Percentiles rank a stretch among this genome's conserved stretches.
phyloP scores from a whole-genome alignment of 2,113 vertebrate species.

The Rhinogobius similis region DNA sequence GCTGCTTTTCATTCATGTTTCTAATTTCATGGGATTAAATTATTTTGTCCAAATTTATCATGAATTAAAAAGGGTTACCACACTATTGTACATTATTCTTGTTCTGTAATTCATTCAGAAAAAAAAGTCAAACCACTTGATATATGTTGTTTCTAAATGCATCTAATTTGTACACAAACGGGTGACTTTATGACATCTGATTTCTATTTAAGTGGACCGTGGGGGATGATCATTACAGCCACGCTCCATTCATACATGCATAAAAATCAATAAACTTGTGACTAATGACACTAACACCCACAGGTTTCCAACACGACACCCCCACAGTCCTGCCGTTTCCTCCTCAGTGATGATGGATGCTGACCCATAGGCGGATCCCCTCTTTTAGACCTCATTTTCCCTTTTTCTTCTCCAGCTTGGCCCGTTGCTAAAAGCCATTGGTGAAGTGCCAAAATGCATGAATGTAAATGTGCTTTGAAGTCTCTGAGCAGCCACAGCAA shows the following conservation, averaged over 20 bases:
- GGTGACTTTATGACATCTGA: slow-evolving; percentile 15
- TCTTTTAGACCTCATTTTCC: neutral
- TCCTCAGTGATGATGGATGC: slow-evolving; percentile 12
- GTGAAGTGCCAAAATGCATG: slow-evolving; percentile 11
- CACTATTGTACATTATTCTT: too few relatives aligned
- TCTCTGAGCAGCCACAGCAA: neutral
- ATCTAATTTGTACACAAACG: too few relatives aligned
- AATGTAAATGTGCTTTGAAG: slow-evolving; percentile 18
- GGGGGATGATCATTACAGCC: slow-evolving; percentile 29
- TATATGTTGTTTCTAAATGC: too few relatives aligned
- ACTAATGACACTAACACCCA: slow-evolving; percentile 23
- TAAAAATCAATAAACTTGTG: slow-evolving; percentile 35
- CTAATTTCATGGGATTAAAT: too few relatives aligned
- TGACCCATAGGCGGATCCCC: neutral
- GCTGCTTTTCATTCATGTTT: too few relatives aligned
- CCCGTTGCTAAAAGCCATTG: neutral
- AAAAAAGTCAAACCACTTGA: too few relatives aligned
- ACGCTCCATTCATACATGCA: slow-evolving; percentile 28
- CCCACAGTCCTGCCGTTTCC: slow-evolving; percentile 1
- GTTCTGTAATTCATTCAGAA: too few relatives aligned
- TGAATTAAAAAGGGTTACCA: too few relatives aligned
- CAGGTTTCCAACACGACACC: slow-evolving; percentile 9
- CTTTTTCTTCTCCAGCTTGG: neutral
- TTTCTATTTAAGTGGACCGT: slow-evolving; percentile 28
- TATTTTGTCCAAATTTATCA: too few relatives aligned